Evolutionary conservation across 2,113 vertebrate genomes (phyloP).

Genomic region (Saccopteryx leptura): DNA sequence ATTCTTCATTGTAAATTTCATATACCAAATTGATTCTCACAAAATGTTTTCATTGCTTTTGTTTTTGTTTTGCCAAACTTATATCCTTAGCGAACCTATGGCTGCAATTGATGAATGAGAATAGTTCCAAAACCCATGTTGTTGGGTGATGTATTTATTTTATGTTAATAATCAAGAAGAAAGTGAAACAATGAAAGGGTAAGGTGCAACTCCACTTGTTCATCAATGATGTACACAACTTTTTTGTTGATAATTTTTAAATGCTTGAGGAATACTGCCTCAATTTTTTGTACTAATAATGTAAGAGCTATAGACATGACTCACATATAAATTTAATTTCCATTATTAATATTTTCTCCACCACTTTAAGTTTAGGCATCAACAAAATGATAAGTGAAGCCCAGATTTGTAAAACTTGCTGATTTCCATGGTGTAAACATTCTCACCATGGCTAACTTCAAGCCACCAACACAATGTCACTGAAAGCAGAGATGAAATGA

Average conservation of each 20-base stretch:
- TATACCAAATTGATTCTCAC: constrained; percentile 17
- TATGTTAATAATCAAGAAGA: constrained; percentile 6
- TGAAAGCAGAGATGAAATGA: background rate
- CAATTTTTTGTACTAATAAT: background rate
- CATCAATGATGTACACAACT: background rate
- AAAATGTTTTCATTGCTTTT: background rate
- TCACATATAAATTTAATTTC: background rate
- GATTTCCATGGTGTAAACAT: background rate
- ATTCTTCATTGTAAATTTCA: background rate
- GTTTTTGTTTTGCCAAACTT: background rate
- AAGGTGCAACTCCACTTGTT: background rate
- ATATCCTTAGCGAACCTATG: background rate
- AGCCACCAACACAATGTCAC: background rate
- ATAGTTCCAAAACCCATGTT: background rate
- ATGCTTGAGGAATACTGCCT: background rate
- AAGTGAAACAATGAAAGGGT: constrained; percentile 1
- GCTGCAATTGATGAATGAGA: background rate
- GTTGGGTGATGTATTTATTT: background rate
- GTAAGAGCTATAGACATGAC: background rate
- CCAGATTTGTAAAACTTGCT: background rate
- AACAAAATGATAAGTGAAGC: constrained; percentile 23
- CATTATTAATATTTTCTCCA: constrained; percentile 11
- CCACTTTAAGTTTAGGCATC: background rate
- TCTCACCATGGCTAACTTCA: background rate
- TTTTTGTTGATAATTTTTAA: background rate